Percentiles rank a stretch among this genome's conserved stretches.
phyloP scores from a whole-genome alignment of 2,113 vertebrate species.

The Pungitius pungitius region DNA sequence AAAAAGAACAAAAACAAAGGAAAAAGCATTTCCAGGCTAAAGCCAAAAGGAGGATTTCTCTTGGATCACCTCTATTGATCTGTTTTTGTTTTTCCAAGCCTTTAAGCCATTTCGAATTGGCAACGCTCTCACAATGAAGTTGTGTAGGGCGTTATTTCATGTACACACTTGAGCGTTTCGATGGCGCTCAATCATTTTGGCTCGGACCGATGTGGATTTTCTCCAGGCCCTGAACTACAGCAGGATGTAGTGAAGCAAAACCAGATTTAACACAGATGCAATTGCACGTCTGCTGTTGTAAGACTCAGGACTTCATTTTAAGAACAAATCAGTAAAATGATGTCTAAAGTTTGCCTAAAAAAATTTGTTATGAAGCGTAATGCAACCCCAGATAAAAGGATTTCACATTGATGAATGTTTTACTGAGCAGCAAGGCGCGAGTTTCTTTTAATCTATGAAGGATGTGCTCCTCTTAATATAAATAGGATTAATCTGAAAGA shows the following conservation, averaged over 20 bases:
- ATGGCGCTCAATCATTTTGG: conserved; percentile 19
- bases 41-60: conserved; percentile 49
- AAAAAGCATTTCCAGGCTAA: conserved; percentile 54
- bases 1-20: conserved; percentile 2
- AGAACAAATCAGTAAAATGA: neutral
- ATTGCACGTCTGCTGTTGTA: neutral
- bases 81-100: conserved; percentile 68
- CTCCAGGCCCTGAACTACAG: neutral
- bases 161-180: conserved; percentile 1
- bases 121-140: conserved; percentile 37
- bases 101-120: conserved; percentile 57
- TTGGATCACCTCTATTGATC: conserved; percentile 70
- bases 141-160: conserved; percentile 5
- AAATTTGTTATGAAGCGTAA: conserved; percentile 8
- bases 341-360: neutral
- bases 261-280: conserved; percentile 14
- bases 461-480: conserved; percentile 31
- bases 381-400: conserved; percentile 10
- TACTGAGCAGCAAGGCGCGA: conserved; percentile 9
- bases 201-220: conserved; percentile 4
- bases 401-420: conserved; percentile 23
- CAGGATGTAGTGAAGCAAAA: conserved; percentile 8
- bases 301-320: neutral
- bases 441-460: conserved; percentile 22
- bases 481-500: conserved; percentile 34